phyloP scores from a whole-genome alignment of 1,140 invertebrate genomes.

The Drosophila subpulchrella region DNA sequence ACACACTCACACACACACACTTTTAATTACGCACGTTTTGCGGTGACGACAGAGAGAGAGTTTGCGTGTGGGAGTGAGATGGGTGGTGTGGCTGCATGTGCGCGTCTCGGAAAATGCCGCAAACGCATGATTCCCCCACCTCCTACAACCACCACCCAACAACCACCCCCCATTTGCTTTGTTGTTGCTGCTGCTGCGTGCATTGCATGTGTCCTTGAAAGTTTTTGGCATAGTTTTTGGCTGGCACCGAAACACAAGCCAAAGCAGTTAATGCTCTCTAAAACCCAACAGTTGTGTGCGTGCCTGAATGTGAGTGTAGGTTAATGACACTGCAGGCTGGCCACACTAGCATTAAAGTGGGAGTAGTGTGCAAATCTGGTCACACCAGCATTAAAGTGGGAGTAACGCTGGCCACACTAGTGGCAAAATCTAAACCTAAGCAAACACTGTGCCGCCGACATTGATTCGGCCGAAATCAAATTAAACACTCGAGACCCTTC shows the following conservation, averaged over 20 bases:
- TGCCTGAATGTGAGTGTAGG: slow-evolving; percentile 10
- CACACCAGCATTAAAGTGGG: slow-evolving; percentile 3
- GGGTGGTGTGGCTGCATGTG: slow-evolving; percentile 33
- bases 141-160: neutral
- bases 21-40: slow-evolving; percentile 83
- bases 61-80: slow-evolving; percentile 1
- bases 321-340: slow-evolving; percentile 62
- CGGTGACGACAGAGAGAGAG: slow-evolving; percentile 39
- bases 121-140: slow-evolving; percentile 52
- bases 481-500: slow-evolving; percentile 63
- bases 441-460: slow-evolving; percentile 15
- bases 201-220: slow-evolving; percentile 81
- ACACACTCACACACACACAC: slow-evolving; percentile 37
- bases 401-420: neutral
- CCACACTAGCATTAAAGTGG: slow-evolving; percentile 6
- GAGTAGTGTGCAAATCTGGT: neutral
- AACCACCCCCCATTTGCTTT: slow-evolving; percentile 1
- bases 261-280: slow-evolving; percentile 56
- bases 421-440: slow-evolving; percentile 9
- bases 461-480: slow-evolving; percentile 50
- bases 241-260: slow-evolving; percentile 33
- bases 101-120: slow-evolving; percentile 58
- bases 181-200: slow-evolving; percentile 27
- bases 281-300: slow-evolving; percentile 6
- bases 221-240: slow-evolving; percentile 84